Evolutionary conservation across 2,888 invertebrate genomes (phyloP), one percentile per base, ranked within the genome.

Genomic region (Drepana falcataria): DNA sequence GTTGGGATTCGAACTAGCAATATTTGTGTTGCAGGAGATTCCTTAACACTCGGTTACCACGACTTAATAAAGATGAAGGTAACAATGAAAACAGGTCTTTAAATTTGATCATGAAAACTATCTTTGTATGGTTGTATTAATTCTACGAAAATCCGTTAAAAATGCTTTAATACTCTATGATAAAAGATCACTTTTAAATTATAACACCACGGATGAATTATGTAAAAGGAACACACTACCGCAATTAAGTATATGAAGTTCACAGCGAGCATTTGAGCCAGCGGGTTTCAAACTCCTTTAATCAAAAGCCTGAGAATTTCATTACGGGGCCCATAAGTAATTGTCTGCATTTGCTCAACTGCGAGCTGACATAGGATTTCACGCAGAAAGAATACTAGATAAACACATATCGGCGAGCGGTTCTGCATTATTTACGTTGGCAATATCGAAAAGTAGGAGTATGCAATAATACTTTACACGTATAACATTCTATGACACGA

Each of bases 231-330:
- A 61, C 61, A 57, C 59, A 59, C 55, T 58, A 61, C 58, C 61
- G 61, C 59, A 63, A 66, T 66, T 67, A 60, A 56, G 57, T 40
- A 44, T 3, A 44, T 53, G 61, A 62, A 64, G 59, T 64, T 66
- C 52, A 48, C 52, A 34, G 48, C 44, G 40, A 44, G 35, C 65
- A 55, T 57, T 53, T 54, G 48, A 56, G 56, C 56, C 53, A 53
- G 58, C 59, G 53, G 60, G 62, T 59, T 64, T 61, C 56, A 57
- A 64, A 59, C 70, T 65, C 67, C 66, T 75, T 79, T 75, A 78
- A 78, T 78, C 65, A 78, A 73, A 66, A 66, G 66, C 69, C 63
- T 58, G 64, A 69, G 77, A 79, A 79, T 80, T 79, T 79, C 71
- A 80, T 79, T 79, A 77, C 68, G 65, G 61, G 57, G 53, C 55